Percentiles rank a stretch among this genome's conserved stretches.
Conservation (phyloP, 2,888 invertebrate genomes). For the Alloplasta piceator region DNA sequence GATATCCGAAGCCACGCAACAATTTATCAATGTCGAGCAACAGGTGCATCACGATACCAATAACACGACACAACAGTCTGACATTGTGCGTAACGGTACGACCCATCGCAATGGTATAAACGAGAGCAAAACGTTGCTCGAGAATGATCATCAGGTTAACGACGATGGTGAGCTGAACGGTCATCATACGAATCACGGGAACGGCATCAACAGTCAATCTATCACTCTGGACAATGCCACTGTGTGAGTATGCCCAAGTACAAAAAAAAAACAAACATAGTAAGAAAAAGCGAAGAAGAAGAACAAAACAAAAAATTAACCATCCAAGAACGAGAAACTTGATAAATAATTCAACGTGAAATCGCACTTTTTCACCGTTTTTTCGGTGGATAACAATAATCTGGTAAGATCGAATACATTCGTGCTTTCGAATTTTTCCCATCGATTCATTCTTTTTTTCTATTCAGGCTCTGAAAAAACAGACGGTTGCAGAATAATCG, state of each 20-base stretch:
- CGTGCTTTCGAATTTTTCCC: slow-evolving; percentile 7
- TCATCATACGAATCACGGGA: slow-evolving; percentile 81
- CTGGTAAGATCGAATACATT: slow-evolving; percentile 15
- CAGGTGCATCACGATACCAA: slow-evolving; percentile 76
- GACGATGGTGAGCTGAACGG: slow-evolving; percentile 80
- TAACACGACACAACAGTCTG: slow-evolving; percentile 66
- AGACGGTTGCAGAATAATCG: neutral
- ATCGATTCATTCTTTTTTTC: neutral
- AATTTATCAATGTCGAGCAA: slow-evolving; percentile 79
- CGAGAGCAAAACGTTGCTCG: slow-evolving; percentile 77
- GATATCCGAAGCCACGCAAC: slow-evolving; percentile 82
- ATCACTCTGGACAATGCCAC: slow-evolving; percentile 82
- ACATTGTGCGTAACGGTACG: slow-evolving; percentile 79
- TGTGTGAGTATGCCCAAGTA: slow-evolving; percentile 80
- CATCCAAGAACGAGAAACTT: slow-evolving; percentile 1
- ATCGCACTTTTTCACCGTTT: neutral
- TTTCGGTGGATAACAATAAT: neutral
- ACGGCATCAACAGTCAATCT: slow-evolving; percentile 81
- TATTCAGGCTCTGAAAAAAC: slow-evolving; percentile 19
- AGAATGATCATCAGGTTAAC: slow-evolving; percentile 78
- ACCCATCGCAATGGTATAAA: slow-evolving; percentile 78
- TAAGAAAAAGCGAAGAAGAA: slow-evolving; percentile 29
- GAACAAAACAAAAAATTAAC: slow-evolving; percentile 9
- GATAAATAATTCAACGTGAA: slow-evolving; percentile 8
- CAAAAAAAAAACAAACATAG: slow-evolving; percentile 49